Conservation (phyloP, 2,888 invertebrate species). For the Thysanoteuthis rhombus region DNA sequence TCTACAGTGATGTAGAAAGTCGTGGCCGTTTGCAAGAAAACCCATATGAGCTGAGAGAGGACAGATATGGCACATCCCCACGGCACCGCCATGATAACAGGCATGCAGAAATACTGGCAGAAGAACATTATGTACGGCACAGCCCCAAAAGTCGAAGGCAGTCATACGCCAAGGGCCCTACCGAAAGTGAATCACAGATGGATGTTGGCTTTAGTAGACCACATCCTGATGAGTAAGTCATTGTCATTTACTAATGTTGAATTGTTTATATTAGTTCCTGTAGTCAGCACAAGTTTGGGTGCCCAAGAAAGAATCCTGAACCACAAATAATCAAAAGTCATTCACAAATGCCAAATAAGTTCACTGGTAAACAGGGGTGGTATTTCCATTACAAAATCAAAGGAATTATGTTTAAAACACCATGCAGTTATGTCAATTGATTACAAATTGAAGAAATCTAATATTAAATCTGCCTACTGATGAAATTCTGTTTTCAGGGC, state of each 20-base stretch:
- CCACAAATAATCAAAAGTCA: no score
- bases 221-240: slow-evolving; percentile 50
- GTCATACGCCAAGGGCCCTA: neutral
- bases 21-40: slow-evolving; percentile 26
- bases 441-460: no score
- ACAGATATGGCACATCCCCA: slow-evolving; percentile 31
- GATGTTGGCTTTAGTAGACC: slow-evolving; percentile 39
- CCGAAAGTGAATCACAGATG: slow-evolving; percentile 15
- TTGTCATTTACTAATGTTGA: neutral
- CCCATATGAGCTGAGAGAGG: slow-evolving; percentile 37
- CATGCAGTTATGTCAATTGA: no score
- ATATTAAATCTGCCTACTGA: no score
- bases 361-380: no score
- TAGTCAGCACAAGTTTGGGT: no score
- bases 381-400: no score
- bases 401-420: no score
- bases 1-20: slow-evolving; percentile 47
- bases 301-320: no score
- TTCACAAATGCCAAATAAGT: no score
- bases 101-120: neutral
- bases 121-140: slow-evolving; percentile 31
- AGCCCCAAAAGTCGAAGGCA: slow-evolving; percentile 30
- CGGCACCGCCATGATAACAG: slow-evolving; percentile 29
- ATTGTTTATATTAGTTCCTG: no score
- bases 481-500: no score